Percentiles rank a stretch among this genome's conserved stretches.
Conservation (phyloP, 2,113 vertebrate genomes). For the Stegostoma tigrinum region DNA sequence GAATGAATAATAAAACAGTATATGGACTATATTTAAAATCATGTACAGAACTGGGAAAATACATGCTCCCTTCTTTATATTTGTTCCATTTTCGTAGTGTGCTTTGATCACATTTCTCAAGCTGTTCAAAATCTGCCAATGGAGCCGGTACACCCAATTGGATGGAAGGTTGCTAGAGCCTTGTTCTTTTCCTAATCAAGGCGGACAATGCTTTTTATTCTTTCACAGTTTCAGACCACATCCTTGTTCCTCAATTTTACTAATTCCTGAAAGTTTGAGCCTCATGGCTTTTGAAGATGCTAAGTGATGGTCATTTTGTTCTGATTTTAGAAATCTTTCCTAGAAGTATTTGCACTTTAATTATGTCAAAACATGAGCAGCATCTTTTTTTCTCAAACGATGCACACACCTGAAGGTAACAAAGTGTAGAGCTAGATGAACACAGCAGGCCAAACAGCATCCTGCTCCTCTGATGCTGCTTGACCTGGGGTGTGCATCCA, state of each 20-base stretch:
- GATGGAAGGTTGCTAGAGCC: neutral
- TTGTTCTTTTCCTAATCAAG: neutral
- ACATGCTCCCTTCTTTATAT: neutral
- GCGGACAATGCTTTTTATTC: neutral
- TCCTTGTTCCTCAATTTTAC: neutral
- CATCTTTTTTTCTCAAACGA: neutral
- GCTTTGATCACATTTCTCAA: neutral
- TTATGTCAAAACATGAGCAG: neutral
- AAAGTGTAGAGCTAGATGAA: no score
- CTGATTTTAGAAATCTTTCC: neutral
- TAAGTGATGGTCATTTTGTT: neutral
- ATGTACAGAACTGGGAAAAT: neutral
- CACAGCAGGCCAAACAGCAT: no score
- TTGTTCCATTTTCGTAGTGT: neutral
- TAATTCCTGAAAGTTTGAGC: neutral
- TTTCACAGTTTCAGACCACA: neutral
- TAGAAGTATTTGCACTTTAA: neutral
- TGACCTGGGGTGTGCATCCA: no score
- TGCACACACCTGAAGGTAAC: neutral
- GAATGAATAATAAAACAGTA: no score
- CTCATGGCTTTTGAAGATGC: neutral
- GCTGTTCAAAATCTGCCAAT: neutral
- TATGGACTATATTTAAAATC: no score
- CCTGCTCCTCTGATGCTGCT: no score
- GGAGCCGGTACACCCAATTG: neutral